Conservation (phyloP, 2,888 invertebrate species). For the Heliconius ismenius region DNA sequence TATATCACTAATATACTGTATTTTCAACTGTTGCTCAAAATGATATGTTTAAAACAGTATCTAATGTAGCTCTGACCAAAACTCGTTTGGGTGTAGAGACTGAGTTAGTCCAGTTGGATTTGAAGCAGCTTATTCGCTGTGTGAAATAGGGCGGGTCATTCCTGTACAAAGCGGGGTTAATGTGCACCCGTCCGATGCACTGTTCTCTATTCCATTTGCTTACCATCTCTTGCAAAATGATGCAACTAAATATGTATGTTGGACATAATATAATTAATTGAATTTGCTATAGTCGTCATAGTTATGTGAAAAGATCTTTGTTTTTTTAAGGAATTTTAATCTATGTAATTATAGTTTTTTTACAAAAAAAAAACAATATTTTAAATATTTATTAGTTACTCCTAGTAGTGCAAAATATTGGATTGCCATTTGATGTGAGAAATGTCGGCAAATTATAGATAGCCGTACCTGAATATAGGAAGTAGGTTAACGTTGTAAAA, state of each 20-base stretch:
- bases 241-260: constrained; percentile 6
- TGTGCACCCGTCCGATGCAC: constrained; percentile 69
- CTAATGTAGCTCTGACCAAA: constrained; percentile 42
- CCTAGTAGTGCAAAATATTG: too few relatives aligned
- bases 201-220: constrained; percentile 75
- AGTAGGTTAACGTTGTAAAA: too few relatives aligned
- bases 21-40: background rate
- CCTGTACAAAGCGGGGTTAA: constrained; percentile 73
- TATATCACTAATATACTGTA: background rate
- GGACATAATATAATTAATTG: background rate
- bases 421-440: too few relatives aligned
- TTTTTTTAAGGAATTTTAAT: too few relatives aligned
- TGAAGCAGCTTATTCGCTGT: constrained; percentile 69
- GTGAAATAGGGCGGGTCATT: constrained; percentile 76
- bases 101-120: constrained; percentile 50
- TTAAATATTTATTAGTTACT: too few relatives aligned
- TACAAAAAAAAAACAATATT: too few relatives aligned
- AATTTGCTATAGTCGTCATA: too few relatives aligned
- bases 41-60: constrained; percentile 10
- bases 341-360: too few relatives aligned
- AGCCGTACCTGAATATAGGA: too few relatives aligned
- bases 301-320: background rate
- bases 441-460: too few relatives aligned
- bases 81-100: constrained; percentile 55
- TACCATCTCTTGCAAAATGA: constrained; percentile 60